These are phyloP conservation scores for Odocoileus hemionus DNA, from an alignment of 2,113 vertebrate genomes.

Conservation along the genomic window DNA sequence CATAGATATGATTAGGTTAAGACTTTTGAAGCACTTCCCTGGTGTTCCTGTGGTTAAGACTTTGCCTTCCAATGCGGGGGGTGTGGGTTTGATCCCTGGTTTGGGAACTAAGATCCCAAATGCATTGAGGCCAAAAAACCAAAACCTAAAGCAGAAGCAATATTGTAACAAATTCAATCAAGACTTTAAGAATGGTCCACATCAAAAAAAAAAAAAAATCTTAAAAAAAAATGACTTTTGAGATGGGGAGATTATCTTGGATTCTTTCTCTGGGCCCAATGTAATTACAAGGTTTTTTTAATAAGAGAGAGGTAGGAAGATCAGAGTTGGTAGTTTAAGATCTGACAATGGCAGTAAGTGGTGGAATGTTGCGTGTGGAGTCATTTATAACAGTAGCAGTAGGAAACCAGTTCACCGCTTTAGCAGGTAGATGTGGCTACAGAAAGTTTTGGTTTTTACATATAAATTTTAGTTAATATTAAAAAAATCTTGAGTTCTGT, in stretches of 20 bases:
- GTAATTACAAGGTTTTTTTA: not conserved
- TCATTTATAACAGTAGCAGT: not conserved
- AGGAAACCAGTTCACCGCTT: not conserved
- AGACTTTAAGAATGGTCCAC: not conserved
- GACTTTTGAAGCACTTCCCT: not conserved
- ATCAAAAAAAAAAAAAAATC: not conserved
- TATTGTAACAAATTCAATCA: not conserved
- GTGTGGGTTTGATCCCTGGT: not conserved
- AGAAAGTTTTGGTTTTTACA: not conserved
- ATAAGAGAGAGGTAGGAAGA: not conserved
- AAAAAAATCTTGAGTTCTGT: not conserved
- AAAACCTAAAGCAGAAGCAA: not conserved
- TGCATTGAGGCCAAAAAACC: not conserved
- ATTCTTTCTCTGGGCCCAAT: not conserved
- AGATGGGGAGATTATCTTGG: not conserved
- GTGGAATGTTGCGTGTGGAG: not conserved
- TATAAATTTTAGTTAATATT: not conserved
- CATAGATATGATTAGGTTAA: not conserved
- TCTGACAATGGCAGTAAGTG: not conserved
- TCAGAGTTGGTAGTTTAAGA: not conserved
- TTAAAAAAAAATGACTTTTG: not conserved
- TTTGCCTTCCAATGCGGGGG: not conserved
- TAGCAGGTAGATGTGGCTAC: not conserved
- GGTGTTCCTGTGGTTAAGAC: not conserved
- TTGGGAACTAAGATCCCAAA: not conserved